Evolutionary conservation across 2,113 vertebrate genomes (phyloP).

Genomic region (Misgurnus mizolepis): DNA sequence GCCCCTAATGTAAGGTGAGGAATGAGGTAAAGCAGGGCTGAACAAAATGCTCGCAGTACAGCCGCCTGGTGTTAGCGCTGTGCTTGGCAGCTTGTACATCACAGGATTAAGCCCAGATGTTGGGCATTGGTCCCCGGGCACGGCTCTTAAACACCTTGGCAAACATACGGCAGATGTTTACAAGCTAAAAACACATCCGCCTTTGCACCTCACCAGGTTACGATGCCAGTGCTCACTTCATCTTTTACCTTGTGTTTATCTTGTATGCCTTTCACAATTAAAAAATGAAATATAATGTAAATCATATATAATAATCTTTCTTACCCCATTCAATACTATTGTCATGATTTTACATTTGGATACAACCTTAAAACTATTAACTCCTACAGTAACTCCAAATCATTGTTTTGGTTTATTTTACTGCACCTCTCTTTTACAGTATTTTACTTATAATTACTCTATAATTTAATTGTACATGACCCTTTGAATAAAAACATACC

Average conservation of each 20-base stretch:
- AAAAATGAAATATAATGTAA: too few relatives aligned
- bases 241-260: background rate
- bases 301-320: too few relatives aligned
- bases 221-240: background rate
- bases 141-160: conserved; percentile 4
- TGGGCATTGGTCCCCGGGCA: conserved; percentile 10
- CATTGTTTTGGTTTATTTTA: too few relatives aligned
- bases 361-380: too few relatives aligned
- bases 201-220: background rate
- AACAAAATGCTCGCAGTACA: conserved; percentile 13
- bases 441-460: too few relatives aligned
- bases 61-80: background rate
- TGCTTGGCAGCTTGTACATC: background rate
- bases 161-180: conserved; percentile 17
- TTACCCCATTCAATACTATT: too few relatives aligned
- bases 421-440: too few relatives aligned
- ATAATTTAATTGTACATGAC: too few relatives aligned
- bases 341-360: too few relatives aligned
- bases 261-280: background rate
- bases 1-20: background rate
- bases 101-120: background rate
- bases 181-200: background rate
- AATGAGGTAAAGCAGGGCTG: conserved; percentile 40
- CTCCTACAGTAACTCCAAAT: too few relatives aligned
- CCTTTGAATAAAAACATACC: too few relatives aligned